Percentiles rank a stretch among this genome's conserved stretches.
phyloP scores from a whole-genome alignment of 2,888 invertebrate species.

The Tanypteryx hageni region DNA sequence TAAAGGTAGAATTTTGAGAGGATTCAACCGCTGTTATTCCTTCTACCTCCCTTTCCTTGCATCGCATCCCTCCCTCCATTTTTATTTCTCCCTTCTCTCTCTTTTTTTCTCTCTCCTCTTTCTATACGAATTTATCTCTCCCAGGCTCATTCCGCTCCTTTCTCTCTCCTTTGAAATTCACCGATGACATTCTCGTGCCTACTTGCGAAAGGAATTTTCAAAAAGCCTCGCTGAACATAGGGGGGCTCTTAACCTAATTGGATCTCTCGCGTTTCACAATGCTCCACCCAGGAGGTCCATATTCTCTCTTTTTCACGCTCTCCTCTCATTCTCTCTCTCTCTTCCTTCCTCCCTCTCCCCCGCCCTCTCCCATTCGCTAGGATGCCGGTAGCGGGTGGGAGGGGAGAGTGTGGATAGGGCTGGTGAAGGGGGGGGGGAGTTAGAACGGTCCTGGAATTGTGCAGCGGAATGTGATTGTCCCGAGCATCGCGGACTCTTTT shows the following conservation, averaged over 20 bases:
- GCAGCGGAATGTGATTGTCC: slow-evolving; percentile 32
- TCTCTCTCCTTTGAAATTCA: slow-evolving; percentile 45
- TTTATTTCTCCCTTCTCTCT: background rate
- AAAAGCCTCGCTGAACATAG: slow-evolving; percentile 30
- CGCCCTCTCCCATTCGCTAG: background rate
- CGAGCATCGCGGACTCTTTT: background rate
- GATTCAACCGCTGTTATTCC: slow-evolving; percentile 22
- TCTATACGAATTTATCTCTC: slow-evolving; percentile 42
- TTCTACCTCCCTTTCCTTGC: background rate
- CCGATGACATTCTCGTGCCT: slow-evolving; percentile 51
- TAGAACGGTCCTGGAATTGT: background rate
- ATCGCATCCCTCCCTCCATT: background rate
- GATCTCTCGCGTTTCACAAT: slow-evolving; percentile 61
- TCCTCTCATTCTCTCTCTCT: background rate
- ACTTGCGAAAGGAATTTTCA: slow-evolving; percentile 56
- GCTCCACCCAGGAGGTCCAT: slow-evolving; percentile 56
- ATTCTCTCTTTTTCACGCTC: slow-evolving; percentile 17
- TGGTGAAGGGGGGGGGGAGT: background rate
- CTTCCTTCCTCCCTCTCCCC: background rate
- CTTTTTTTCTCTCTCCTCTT: background rate
- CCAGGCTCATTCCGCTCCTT: background rate
- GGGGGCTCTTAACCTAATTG: slow-evolving; percentile 60
- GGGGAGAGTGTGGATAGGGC: too few relatives aligned
- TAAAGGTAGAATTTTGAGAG: slow-evolving; percentile 10
- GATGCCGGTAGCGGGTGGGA: background rate